A percentile compares a stretch with the other conserved stretches of the same genome.
Evolutionary conservation across 2,113 vertebrate genomes (phyloP).

Genomic region (Platysternon megacephalum): DNA sequence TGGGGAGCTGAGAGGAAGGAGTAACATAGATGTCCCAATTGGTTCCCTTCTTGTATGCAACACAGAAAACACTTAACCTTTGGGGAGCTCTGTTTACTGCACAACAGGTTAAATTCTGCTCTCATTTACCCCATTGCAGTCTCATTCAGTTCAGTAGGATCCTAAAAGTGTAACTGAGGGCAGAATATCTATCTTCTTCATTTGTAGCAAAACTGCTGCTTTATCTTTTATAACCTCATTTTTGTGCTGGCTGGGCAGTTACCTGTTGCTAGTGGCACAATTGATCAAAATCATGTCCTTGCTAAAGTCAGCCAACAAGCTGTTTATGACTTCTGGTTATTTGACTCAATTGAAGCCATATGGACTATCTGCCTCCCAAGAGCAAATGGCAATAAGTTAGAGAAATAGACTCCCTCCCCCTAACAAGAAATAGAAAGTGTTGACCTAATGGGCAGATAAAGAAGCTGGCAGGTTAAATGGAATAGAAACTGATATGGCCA

Average conservation of each 20-base stretch:
- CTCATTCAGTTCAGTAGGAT: neutral
- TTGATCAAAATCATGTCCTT: conserved; percentile 28
- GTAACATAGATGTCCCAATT: neutral
- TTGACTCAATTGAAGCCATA: conserved; percentile 54
- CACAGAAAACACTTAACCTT: neutral
- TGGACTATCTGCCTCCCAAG: conserved; percentile 38
- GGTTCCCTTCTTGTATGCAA: neutral
- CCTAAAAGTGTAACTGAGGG: neutral
- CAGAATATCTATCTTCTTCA: neutral
- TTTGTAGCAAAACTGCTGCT: neutral
- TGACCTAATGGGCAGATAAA: conserved; percentile 5
- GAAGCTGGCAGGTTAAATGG: neutral
- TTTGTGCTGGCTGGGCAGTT: neutral
- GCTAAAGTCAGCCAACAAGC: conserved; percentile 60
- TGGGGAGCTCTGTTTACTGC: neutral
- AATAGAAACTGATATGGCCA: neutral
- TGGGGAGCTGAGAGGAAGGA: neutral
- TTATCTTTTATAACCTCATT: neutral
- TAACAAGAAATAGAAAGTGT: neutral
- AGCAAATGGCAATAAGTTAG: neutral
- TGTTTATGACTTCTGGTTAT: conserved; percentile 50
- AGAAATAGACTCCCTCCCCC: neutral
- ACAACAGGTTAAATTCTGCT: neutral
- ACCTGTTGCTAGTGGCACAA: conserved; percentile 35
- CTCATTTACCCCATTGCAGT: neutral